A percentile compares a stretch with the other conserved stretches of the same genome.
Conservation (phyloP, 2,113 vertebrate species). For the Chaetorhynchus papuensis region DNA sequence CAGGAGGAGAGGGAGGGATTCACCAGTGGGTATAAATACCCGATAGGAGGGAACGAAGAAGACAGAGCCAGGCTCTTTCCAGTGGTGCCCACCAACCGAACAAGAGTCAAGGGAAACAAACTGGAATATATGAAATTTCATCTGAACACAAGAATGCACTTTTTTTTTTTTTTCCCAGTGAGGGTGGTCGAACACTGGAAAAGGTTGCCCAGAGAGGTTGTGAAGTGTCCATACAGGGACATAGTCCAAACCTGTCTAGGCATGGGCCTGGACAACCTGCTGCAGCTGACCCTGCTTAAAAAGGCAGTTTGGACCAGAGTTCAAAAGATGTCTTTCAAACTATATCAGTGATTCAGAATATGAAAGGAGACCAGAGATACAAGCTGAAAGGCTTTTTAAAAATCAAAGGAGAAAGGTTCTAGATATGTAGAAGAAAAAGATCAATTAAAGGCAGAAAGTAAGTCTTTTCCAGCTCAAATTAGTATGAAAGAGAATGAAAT, state of each 20-base stretch:
- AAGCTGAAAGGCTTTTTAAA: background rate
- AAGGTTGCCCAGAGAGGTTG: background rate
- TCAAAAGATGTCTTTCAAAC: background rate
- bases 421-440: background rate
- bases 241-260: background rate
- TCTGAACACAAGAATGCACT: background rate
- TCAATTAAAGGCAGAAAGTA: background rate
- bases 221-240: background rate
- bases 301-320: background rate
- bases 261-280: background rate
- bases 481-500: background rate
- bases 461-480: background rate
- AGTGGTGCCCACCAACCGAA: background rate
- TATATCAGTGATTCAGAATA: background rate
- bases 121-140: background rate
- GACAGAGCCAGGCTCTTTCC: background rate
- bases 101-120: background rate
- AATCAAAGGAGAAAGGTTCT: background rate
- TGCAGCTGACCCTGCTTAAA: background rate
- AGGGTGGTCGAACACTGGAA: background rate
- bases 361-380: background rate
- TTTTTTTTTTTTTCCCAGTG: background rate
- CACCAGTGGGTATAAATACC: background rate
- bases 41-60: background rate
- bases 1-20: background rate